Conservation (phyloP, 2,797 vertebrate genomes). For the Hephaestus fuliginosus region DNA sequence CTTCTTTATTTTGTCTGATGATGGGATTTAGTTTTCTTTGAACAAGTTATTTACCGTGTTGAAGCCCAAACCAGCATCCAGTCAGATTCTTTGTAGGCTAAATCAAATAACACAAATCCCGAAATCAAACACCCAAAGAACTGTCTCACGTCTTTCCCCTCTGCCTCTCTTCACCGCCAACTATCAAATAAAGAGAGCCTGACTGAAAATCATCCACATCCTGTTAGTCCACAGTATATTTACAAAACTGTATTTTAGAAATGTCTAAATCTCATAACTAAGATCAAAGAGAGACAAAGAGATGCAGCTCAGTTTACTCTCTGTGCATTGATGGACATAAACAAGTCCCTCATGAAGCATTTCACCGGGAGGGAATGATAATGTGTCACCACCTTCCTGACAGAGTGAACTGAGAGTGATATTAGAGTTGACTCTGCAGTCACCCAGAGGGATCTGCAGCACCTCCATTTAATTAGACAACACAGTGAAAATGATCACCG, state of each 20-base stretch:
- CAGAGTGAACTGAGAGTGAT: neutral
- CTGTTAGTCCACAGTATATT: neutral
- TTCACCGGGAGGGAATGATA: neutral
- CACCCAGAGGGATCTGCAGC: conserved; percentile 18
- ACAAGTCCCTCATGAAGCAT: neutral
- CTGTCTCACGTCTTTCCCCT: neutral
- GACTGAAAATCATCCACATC: neutral
- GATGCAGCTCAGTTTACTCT: neutral
- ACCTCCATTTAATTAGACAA: neutral
- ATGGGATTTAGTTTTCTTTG: conserved; percentile 1
- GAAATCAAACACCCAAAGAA: neutral
- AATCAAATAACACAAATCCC: conserved; percentile 5
- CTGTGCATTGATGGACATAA: neutral
- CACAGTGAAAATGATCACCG: conserved; percentile 3
- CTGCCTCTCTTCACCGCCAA: neutral
- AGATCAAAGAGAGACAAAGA: neutral
- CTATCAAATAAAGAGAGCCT: neutral
- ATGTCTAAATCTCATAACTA: neutral
- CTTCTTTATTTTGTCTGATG: neutral
- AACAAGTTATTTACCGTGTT: neutral
- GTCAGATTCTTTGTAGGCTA: neutral
- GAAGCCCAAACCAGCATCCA: neutral
- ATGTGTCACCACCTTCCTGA: neutral
- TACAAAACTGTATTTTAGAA: neutral
- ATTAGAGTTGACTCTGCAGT: conserved; percentile 14